Evolutionary conservation across 2,797 vertebrate species (phyloP), one percentile per base, ranked within the genome.

Genomic region (Bradypodion ventrale): DNA sequence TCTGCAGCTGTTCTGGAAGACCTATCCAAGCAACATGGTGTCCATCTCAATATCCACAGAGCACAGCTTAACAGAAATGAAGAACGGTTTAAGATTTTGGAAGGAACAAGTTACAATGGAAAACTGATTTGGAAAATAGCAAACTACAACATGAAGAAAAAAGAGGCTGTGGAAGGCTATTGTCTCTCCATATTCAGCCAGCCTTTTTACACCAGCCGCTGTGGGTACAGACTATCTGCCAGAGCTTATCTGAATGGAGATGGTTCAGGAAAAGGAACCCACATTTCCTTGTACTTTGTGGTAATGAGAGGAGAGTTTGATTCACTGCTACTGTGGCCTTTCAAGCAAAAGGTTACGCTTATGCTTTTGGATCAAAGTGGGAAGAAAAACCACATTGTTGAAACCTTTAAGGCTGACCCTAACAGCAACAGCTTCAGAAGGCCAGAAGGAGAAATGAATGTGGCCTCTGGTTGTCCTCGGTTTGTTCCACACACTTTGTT

Each of bases 231-330:
- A 83, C 90, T 99, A 42, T 97, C 97, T 0, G 95, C 96, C 0
- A 95, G 97, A 40, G 96, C 96, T 0, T 98, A 99, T 86, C 95
- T 97, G 83, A 98, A 98, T 0, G 98, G 98, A 5, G 97, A 98
- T 0, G 97, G 97, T 12, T 95, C 96, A 0, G 98, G 97, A 21
- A 95, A 96, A 89, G 97, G 97, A 1, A 96, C 96, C 0, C 97
- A 98, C 56, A 88, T 98, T 90, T 98, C 98, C 1, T 94, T 98
- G 23, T 98, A 98, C 74, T 96, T 98, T 0, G 97, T 98, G 74
- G 96, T 98, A 85, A 97, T 98, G 97, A 96, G 95, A 21, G 97
- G 98, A 0, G 98, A 98, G 89, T 98, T 98, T 6, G 98, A 98
- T 87, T 97, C 97, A 0, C 94, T 98, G 15, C 87, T 98, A 63